Evolutionary conservation across 2,797 vertebrate genomes (phyloP).

Genomic region (Sylvia borin): DNA sequence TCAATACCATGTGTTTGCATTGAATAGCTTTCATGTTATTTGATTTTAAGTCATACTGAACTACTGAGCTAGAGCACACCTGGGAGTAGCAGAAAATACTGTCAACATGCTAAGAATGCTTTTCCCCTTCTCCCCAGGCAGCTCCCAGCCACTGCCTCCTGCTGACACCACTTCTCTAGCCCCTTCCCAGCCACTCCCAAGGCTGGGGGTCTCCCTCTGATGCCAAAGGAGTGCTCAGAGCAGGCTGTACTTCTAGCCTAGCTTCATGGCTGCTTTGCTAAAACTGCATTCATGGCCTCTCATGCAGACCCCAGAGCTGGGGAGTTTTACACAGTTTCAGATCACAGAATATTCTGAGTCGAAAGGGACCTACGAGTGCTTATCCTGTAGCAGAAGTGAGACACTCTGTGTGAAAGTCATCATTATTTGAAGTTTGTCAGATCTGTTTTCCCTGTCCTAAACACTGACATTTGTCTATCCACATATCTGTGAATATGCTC

Average conservation of each 20-base stretch:
- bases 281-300: neutral
- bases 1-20: neutral
- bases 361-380: neutral
- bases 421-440: neutral
- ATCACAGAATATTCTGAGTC: neutral
- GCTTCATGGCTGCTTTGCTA: neutral
- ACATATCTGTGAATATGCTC: neutral
- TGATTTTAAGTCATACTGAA: neutral
- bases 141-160: neutral
- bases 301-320: neutral
- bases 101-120: fast-evolving
- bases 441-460: neutral
- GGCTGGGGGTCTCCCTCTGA: neutral
- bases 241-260: neutral
- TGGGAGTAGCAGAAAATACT: neutral
- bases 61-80: neutral
- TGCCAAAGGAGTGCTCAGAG: neutral
- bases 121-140: neutral
- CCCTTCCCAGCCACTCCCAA: neutral
- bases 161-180: neutral
- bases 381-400: neutral
- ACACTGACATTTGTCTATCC: neutral
- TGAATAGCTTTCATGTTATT: neutral
- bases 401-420: neutral
- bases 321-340: neutral